Conservation (phyloP, 2,113 vertebrate species). For the Uropsilus gracilis region DNA sequence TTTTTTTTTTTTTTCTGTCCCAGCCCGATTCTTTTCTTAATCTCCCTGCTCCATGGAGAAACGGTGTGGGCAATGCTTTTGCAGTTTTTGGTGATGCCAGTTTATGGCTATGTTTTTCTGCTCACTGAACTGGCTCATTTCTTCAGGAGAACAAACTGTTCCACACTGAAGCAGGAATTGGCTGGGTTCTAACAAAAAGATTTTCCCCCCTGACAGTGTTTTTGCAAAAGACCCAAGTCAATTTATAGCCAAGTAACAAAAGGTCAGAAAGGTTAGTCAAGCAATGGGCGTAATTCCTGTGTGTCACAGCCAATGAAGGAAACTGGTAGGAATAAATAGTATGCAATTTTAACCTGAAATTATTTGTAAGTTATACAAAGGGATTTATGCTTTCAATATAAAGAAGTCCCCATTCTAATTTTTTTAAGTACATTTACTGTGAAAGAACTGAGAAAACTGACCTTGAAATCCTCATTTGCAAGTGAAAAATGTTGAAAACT, state of each 20-base stretch:
- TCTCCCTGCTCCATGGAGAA: constrained; percentile 43
- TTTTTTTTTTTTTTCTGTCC: no score
- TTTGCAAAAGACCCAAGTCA: constrained; percentile 89
- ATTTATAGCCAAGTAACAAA: constrained; percentile 91
- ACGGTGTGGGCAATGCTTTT: constrained; percentile 70
- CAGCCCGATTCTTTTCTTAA: constrained; percentile 7
- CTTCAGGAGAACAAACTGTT: constrained; percentile 90
- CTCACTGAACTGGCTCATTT: constrained; percentile 90
- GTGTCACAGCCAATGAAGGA: constrained; percentile 88
- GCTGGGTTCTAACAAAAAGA: constrained; percentile 90
- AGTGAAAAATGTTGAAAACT: constrained; percentile 55
- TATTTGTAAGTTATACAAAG: constrained; percentile 78
- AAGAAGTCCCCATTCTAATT: constrained; percentile 54
- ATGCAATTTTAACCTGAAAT: constrained; percentile 80
- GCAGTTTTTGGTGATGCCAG: constrained; percentile 81
- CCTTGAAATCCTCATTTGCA: constrained; percentile 49
- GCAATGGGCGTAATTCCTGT: constrained; percentile 88
- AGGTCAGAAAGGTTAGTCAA: constrained; percentile 88
- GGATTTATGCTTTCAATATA: constrained; percentile 63
- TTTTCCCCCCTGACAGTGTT: constrained; percentile 84
- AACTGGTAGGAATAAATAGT: constrained; percentile 85
- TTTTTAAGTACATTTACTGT: constrained; percentile 51
- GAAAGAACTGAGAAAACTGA: constrained; percentile 66
- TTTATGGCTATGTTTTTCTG: constrained; percentile 88
- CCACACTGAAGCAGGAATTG: constrained; percentile 88